Conservation (phyloP, 2,113 vertebrate species). For the Lates calcarifer region DNA sequence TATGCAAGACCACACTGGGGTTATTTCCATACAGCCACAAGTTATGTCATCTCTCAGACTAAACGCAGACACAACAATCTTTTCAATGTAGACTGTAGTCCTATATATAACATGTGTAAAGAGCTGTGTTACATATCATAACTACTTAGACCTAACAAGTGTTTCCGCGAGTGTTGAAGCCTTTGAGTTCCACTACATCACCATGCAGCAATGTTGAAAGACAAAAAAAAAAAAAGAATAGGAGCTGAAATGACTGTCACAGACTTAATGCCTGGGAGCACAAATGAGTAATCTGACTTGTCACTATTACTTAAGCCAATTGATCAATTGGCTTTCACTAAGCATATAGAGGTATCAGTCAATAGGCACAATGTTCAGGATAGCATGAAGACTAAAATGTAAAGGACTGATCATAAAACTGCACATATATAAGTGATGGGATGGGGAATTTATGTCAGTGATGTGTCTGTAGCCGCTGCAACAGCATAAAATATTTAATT, state of each 20-base stretch:
- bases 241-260: background rate
- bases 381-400: background rate
- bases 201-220: background rate
- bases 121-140: background rate
- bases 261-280: background rate
- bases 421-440: background rate
- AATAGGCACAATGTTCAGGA: background rate
- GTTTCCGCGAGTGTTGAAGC: background rate
- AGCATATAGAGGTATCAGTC: background rate
- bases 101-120: background rate
- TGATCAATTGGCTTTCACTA: conserved; percentile 13
- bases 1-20: conserved; percentile 50
- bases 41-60: conserved; percentile 23
- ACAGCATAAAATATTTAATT: conserved; percentile 21
- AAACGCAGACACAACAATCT: conserved; percentile 1
- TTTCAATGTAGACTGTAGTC: background rate
- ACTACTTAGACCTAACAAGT: background rate
- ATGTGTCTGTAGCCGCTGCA: conserved; percentile 1
- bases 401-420: background rate
- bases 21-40: conserved; percentile 47
- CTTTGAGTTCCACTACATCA: background rate
- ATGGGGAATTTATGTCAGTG: background rate
- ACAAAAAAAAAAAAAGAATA: background rate
- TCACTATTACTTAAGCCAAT: conserved; percentile 27
- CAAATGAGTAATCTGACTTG: background rate